A percentile compares a stretch with the other conserved stretches of the same genome.
phyloP scores from a whole-genome alignment of 2,888 invertebrate species.

The Acanthosepion pharaonis region DNA sequence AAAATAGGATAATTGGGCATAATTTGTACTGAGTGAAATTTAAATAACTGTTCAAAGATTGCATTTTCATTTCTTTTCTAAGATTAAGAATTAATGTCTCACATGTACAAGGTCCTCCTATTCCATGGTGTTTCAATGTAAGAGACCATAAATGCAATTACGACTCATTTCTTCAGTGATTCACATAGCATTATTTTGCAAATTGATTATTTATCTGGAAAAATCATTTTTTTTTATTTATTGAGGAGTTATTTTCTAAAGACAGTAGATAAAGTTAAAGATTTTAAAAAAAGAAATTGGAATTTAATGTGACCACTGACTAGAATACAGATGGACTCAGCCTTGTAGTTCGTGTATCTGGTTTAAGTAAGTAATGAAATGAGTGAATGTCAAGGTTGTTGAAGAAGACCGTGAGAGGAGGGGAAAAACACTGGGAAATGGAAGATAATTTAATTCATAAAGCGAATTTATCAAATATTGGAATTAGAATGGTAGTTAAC shows the following conservation, averaged over 20 bases:
- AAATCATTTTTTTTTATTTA: background rate
- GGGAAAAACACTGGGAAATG: background rate
- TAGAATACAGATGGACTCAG: background rate
- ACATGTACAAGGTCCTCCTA: too few species aligned
- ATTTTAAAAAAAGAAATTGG: background rate
- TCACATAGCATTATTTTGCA: background rate
- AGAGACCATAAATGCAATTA: background rate
- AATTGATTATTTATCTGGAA: background rate
- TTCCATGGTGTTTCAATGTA: background rate
- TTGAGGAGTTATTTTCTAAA: too few species aligned
- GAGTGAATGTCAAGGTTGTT: conserved; percentile 2
- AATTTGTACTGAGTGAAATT: too few species aligned
- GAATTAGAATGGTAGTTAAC: background rate
- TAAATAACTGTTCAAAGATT: too few species aligned
- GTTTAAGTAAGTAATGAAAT: background rate
- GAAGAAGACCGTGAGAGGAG: background rate
- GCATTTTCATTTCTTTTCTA: too few species aligned
- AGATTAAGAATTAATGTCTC: too few species aligned
- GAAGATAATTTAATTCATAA: background rate
- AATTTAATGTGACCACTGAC: background rate
- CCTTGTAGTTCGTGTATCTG: background rate
- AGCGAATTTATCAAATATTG: background rate
- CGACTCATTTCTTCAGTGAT: background rate
- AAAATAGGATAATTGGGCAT: too few species aligned
- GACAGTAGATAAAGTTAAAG: too few species aligned